Percentiles rank a stretch among this genome's conserved stretches.
phyloP scores from a whole-genome alignment of 1,140 invertebrate species.

The Drosophila aff. region DNA sequence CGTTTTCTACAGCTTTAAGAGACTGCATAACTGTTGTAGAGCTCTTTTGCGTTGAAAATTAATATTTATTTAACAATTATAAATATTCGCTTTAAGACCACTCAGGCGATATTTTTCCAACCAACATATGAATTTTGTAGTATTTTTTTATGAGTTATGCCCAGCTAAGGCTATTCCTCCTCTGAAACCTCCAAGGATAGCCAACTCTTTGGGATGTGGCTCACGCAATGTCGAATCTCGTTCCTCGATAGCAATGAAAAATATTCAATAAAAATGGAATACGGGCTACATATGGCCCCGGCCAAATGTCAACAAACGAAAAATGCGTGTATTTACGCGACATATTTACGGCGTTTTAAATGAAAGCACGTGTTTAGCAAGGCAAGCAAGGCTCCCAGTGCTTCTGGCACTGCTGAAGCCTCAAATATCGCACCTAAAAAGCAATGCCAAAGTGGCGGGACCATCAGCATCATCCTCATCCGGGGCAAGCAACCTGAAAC shows the following conservation, averaged over 20 bases:
- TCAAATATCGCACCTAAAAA: conserved; percentile 44
- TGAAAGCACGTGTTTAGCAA: conserved; percentile 72
- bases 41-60: background rate
- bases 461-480: conserved; percentile 27
- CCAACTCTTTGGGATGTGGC: conserved; percentile 29
- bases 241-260: conserved; percentile 39
- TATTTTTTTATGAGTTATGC: conserved; percentile 1
- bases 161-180: no score
- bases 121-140: background rate
- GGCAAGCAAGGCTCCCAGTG: conserved; percentile 32
- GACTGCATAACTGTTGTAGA: background rate
- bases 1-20: background rate
- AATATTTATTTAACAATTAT: no score
- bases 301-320: conserved; percentile 46
- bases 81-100: no score
- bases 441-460: conserved; percentile 23
- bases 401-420: conserved; percentile 28
- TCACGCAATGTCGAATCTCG: conserved; percentile 28
- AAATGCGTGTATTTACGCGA: conserved; percentile 50
- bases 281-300: conserved; percentile 45
- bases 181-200: background rate
- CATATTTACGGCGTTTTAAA: conserved; percentile 75
- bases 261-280: conserved; percentile 60
- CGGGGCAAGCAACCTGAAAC: conserved; percentile 52
- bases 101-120: background rate